These are phyloP conservation scores for Malurus elegans DNA, from an alignment of 2,113 vertebrate genomes.

Conservation along the genomic window DNA sequence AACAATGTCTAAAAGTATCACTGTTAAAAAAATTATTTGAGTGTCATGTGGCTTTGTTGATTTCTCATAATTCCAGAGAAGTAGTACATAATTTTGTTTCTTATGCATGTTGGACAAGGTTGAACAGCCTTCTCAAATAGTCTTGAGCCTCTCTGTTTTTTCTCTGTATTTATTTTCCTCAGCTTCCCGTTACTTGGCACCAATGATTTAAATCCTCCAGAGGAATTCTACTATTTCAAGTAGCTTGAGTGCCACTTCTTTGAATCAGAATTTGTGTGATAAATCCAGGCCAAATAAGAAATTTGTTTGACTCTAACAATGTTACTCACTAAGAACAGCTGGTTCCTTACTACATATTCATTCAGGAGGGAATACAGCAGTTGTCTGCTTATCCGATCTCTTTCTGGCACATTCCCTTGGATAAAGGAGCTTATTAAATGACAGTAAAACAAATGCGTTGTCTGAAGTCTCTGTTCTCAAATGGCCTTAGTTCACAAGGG, in stretches of 20 bases:
- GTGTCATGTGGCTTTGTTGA: not conserved
- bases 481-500: not conserved
- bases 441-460: not conserved
- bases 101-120: not conserved
- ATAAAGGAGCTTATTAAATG: not conserved
- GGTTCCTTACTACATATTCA: not conserved
- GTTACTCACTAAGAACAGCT: not conserved
- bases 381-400: not conserved
- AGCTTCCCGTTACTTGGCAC: not conserved
- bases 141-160: not conserved
- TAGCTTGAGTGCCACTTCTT: not conserved
- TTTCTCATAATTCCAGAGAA: not conserved
- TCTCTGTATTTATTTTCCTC: not conserved
- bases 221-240: slow-evolving; percentile 32
- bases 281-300: slow-evolving; percentile 7
- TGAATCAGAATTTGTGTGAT: not conserved
- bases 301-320: not conserved
- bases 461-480: not conserved
- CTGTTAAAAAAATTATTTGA: not conserved
- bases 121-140: not conserved
- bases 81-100: not conserved
- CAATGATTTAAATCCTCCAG: not conserved
- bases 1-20: not conserved
- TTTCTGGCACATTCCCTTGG: not conserved
- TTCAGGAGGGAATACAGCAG: not conserved